Evolutionary conservation across 1,140 invertebrate genomes (phyloP).

Genomic region (Tetramorium simillimum): DNA sequence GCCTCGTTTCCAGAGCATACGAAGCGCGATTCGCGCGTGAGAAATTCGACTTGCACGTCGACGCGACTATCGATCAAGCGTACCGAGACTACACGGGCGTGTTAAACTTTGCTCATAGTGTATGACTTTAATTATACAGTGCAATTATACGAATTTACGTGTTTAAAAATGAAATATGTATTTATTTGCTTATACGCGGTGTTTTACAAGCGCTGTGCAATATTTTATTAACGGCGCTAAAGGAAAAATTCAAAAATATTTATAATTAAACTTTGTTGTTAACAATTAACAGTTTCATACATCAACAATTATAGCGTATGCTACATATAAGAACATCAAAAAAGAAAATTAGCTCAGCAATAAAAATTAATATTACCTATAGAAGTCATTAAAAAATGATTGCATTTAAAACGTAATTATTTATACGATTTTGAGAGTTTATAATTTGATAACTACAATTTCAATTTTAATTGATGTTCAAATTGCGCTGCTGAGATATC

Average conservation of each 20-base stretch:
- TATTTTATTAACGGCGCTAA: background rate
- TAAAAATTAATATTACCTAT: background rate
- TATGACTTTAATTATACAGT: background rate
- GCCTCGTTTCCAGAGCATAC: conserved; percentile 51
- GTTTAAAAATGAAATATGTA: background rate
- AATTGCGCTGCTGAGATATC: background rate
- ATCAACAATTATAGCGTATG: background rate
- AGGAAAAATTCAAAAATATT: background rate
- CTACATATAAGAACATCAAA: background rate
- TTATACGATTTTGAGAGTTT: background rate
- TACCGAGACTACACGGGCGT: background rate
- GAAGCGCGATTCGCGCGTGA: conserved; percentile 10
- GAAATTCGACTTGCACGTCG: conserved; percentile 56
- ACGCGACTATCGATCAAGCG: conserved; percentile 55
- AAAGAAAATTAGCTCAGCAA: background rate
- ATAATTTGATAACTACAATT: background rate
- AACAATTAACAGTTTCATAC: background rate
- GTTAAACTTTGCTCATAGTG: background rate
- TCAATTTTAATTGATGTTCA: background rate
- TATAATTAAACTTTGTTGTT: background rate
- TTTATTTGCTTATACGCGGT: background rate
- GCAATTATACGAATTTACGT: background rate
- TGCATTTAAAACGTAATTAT: background rate
- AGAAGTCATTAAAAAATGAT: background rate
- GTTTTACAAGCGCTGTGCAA: background rate